A percentile compares a stretch with the other conserved stretches of the same genome.
phyloP scores from a whole-genome alignment of 2,113 vertebrate genomes.

The Hymenochirus boettgeri region DNA sequence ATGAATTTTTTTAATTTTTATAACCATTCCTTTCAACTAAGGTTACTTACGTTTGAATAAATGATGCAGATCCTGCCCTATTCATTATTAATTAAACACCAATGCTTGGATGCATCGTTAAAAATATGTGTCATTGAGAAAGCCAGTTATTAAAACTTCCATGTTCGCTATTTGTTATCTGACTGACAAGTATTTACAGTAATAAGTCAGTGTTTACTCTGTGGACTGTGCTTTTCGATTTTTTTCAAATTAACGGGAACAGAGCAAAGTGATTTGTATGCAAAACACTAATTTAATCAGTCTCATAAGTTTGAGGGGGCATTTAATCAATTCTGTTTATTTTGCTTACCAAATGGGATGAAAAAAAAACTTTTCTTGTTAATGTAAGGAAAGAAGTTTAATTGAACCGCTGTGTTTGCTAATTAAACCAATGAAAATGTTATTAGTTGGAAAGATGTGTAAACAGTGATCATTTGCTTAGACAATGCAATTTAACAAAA shows the following conservation, averaged over 20 bases:
- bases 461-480: conserved; percentile 29
- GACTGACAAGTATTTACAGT: conserved; percentile 1
- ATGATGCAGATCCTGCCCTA: too few species aligned
- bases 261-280: conserved; percentile 35
- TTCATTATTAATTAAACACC: too few species aligned
- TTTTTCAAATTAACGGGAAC: conserved; percentile 17
- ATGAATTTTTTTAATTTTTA: too few species aligned
- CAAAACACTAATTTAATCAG: conserved; percentile 34
- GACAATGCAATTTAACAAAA: conserved; percentile 8
- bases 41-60: too few species aligned
- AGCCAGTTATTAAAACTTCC: background rate
- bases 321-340: conserved; percentile 33
- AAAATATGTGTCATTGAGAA: too few species aligned
- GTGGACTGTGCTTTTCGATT: conserved; percentile 14
- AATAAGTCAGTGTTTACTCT: conserved; percentile 22
- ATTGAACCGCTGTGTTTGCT: conserved; percentile 15
- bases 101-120: too few species aligned
- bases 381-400: conserved; percentile 10
- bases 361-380: conserved; percentile 35
- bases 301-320: conserved; percentile 25
- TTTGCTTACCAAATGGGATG: conserved; percentile 20
- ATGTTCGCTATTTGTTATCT: conserved; percentile 5
- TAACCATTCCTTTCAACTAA: too few species aligned
- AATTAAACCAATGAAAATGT: conserved; percentile 39
- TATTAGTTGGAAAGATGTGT: conserved; percentile 16